Base-by-base conservation (phyloP, 2,888 invertebrate species). In the Gibbula magus region DNA sequence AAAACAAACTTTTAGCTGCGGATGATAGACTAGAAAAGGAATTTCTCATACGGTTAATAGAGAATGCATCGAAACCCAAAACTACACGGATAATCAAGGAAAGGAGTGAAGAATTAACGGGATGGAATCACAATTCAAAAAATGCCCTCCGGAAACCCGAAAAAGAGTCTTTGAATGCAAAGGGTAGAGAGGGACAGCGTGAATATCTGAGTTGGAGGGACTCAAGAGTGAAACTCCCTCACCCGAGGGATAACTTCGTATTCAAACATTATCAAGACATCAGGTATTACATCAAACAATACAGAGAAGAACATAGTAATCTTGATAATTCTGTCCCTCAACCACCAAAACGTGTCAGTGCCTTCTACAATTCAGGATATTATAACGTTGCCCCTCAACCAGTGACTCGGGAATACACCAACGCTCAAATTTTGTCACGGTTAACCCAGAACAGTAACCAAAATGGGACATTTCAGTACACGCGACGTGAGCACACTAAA, bases 51-150 rank as follows among this genome's bases (percentile, higher is more conserved):
- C 56, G 35, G 32, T 20, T 45, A 70, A 80, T 67, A 39, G 29
- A 13, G 75, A 76, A 79, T 22, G 52, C 51, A 22, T 51, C 45
- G 25, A 52, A 25, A 32, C 18, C 77, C 22, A 22, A 81, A 81
- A 79, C 32, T 54, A n/a, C 39, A 39, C 16, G 75, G 66, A 73
- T 61, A 54, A 10, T 32, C 53, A 67, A 82, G 51, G 32, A 78
- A 13, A 82, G 78, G 39, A 82, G 45, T 67, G 84, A 83, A 16
- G 85, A 84, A 32, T 80, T 89, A 39, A 84, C 82, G 67, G 89
- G 89, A 29, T 89, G 89, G 89, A 82, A 85, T 81, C 81, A 82
- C 51, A 83, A 83, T 83, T 82, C 86, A 13, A 87, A 85, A 83
- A 81, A 84, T 61, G 80, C 82, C 2, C 85, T 86, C 74, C 84